Evolutionary conservation across 92 coral and sea anemone species (phyloP), one percentile per base, ranked within the genome.

Genomic region (Palythoa grandiflora): DNA sequence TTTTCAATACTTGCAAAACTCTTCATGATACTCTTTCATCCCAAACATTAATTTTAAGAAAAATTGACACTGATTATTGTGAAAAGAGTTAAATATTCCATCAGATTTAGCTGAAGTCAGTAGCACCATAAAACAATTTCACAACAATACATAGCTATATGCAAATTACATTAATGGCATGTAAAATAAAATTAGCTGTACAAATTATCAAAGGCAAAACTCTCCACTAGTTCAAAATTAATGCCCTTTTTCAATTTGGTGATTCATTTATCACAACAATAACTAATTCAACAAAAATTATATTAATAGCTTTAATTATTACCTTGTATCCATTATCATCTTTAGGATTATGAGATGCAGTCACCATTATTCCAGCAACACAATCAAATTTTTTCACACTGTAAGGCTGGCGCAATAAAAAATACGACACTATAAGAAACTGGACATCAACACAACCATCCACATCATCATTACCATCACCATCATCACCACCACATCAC

Each of bases 271-370:
- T 17, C 13, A 11, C 13, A 11, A 59, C 16, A 59, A 2, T 59
- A 17, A 5, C 3, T 17, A 59, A 59, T 4, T 8, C 19, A 28
- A 59, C 1, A 59, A 4, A n/a, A 5, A 70, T 2, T 70, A 3
- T 15, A 70, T 2, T n/a, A 2, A 19, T 38, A 13, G 16, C 7
- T 6, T 11, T 12, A 12, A 73, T 1, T 65, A 17, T 14, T 70
- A 97, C 99, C 99, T 97, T 97, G 88, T 97, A 97, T 59, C 99
- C 99, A 90, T 97, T 97, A 89, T 97, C 98, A 61, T 97, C 99
- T 73, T 97, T 97, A 53, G 99, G 99, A 87, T 97, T 97, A 50
- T 97, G 99, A 20, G 99, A 97, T 13, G 99, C 99, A 57, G 99
- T 97, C 20, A 97, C 85, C 99, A 97, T 97, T 57, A 97, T 91